Evolutionary conservation across 2,797 vertebrate species (phyloP).

Genomic region (Cyprinodon diabolis): DNA sequence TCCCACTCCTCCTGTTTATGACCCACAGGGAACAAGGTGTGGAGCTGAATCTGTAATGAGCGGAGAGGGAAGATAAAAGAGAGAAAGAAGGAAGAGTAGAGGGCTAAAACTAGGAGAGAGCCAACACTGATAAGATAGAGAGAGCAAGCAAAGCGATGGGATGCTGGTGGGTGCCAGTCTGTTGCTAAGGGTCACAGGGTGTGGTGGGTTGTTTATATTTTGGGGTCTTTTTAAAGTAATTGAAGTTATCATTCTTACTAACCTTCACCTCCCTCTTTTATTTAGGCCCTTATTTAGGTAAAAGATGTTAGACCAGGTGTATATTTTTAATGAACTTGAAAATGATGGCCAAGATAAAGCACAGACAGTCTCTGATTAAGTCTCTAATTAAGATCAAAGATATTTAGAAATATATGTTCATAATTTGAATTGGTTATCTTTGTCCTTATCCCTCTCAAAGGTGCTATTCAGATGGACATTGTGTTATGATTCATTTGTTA

Average conservation of each 20-base stretch:
- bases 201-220: constrained; percentile 4
- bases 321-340: not conserved
- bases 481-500: not conserved
- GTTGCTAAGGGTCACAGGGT: constrained; percentile 44
- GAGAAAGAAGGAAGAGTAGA: constrained; percentile 29
- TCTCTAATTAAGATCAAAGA: not conserved
- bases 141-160: constrained; percentile 36
- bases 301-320: not conserved
- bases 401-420: not conserved
- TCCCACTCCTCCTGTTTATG: constrained; percentile 76
- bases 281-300: constrained; percentile 4
- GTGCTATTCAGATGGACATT: not conserved
- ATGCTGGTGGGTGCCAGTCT: constrained; percentile 33
- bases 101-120: constrained; percentile 37
- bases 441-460: not conserved
- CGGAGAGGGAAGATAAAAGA: constrained; percentile 44
- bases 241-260: constrained; percentile 37
- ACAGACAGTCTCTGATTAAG: not conserved
- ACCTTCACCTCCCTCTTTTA: constrained; percentile 1
- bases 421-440: not conserved
- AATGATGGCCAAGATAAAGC: not conserved
- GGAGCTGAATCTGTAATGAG: constrained; percentile 87
- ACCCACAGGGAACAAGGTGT: constrained; percentile 85
- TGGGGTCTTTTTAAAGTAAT: constrained; percentile 27
- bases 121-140: constrained; percentile 37